These are phyloP conservation scores for Pachycephala philippinensis DNA, from an alignment of 2,113 vertebrate species.

Conservation along the genomic window DNA sequence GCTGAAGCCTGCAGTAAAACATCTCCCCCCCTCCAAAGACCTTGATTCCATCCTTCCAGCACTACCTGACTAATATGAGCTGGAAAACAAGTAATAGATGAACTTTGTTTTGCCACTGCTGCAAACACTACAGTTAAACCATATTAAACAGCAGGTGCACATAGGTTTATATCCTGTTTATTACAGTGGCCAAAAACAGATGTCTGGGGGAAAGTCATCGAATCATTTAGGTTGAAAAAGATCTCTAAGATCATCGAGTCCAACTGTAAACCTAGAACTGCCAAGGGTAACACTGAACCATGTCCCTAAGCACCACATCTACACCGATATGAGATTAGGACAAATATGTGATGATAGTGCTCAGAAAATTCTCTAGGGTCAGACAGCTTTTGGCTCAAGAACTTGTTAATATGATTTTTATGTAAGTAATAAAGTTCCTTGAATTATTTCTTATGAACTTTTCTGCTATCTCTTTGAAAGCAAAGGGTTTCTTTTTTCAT, in stretches of 20 bases:
- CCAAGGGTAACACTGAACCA: neutral
- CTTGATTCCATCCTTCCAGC: neutral
- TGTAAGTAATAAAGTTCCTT: neutral
- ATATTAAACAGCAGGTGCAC: neutral
- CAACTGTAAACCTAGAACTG: neutral
- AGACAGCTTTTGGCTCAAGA: neutral
- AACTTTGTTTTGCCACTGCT: neutral
- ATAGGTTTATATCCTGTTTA: neutral
- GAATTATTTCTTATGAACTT: neutral
- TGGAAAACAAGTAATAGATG: neutral
- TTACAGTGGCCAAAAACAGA: neutral
- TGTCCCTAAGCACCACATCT: neutral
- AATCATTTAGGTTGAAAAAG: neutral
- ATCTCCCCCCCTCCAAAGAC: fast-evolving
- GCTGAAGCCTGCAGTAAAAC: neutral
- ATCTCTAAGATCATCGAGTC: neutral
- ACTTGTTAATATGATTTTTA: neutral
- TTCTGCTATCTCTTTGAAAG: neutral
- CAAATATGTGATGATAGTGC: neutral
- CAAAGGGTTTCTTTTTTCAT: neutral
- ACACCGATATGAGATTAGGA: neutral
- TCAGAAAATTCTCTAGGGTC: neutral
- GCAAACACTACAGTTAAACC: neutral
- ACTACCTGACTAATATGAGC: neutral
- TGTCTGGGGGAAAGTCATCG: fast-evolving